A percentile compares a stretch with the other conserved stretches of the same genome.
These are phyloP conservation scores for Anguilla pacifica DNA, from an alignment of 2,797 vertebrate species.

Conservation along the genomic window DNA sequence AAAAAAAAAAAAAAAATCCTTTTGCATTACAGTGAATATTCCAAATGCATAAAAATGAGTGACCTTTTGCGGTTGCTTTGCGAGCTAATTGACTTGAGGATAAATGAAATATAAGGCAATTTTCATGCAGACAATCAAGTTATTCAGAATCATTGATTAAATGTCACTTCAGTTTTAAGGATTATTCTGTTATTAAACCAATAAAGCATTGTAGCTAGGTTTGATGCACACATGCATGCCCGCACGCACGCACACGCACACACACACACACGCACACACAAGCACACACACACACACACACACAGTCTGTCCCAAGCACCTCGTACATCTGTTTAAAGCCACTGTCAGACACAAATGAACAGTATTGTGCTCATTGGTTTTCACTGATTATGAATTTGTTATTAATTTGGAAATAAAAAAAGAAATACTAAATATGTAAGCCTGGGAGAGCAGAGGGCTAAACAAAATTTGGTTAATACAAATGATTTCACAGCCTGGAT, in stretches of 20 bases:
- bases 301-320: neutral
- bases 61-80: constrained; percentile 19
- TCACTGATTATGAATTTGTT: too few species aligned
- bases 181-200: neutral
- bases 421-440: neutral
- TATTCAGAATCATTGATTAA: constrained; percentile 23
- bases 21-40: neutral
- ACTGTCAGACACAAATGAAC: too few species aligned
- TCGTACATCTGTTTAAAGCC: neutral
- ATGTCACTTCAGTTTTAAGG: constrained; percentile 13
- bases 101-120: constrained; percentile 16
- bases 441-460: neutral
- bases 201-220: neutral
- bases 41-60: neutral
- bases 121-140: neutral
- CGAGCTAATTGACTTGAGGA: constrained; percentile 16
- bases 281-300: neutral
- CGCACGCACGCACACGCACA: neutral
- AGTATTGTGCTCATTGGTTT: too few species aligned
- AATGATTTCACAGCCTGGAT: neutral
- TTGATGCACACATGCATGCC: neutral
- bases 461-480: neutral
- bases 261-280: neutral
- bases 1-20: neutral
- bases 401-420: too few species aligned